Conservation (phyloP, 2,888 invertebrate species). For the Atrina japonica region DNA sequence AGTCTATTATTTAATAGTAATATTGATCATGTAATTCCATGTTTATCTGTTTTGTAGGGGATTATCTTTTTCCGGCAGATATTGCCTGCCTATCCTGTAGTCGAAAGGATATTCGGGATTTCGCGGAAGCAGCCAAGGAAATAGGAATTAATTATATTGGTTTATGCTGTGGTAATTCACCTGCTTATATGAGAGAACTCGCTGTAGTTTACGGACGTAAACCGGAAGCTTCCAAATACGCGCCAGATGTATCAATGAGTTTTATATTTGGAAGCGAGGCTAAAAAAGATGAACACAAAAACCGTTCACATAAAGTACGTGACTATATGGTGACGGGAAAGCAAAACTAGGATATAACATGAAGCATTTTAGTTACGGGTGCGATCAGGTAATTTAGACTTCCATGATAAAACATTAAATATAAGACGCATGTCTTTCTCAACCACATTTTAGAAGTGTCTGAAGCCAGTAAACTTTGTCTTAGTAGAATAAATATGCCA, state of each 20-base stretch:
- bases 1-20: too few relatives aligned
- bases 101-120: conserved; percentile 62
- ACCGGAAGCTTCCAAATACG: conserved; percentile 63
- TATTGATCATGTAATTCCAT: too few relatives aligned
- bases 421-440: too few relatives aligned
- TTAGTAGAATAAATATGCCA: too few relatives aligned
- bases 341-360: too few relatives aligned
- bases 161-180: conserved; percentile 74
- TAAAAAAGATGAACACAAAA: neutral
- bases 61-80: conserved; percentile 60
- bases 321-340: conserved; percentile 26
- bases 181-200: conserved; percentile 65
- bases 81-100: conserved; percentile 56
- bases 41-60: conserved; percentile 65
- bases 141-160: conserved; percentile 74
- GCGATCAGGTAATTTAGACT: too few relatives aligned
- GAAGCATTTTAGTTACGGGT: too few relatives aligned
- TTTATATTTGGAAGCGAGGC: conserved; percentile 37
- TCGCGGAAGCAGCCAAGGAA: conserved; percentile 65
- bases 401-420: too few relatives aligned
- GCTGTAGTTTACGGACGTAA: conserved; percentile 68
- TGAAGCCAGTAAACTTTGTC: too few relatives aligned
- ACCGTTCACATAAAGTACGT: conserved; percentile 7
- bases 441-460: too few relatives aligned
- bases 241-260: conserved; percentile 46